Base-by-base conservation (phyloP, 2,113 vertebrate genomes). In the Phrynosoma platyrhinos region DNA sequence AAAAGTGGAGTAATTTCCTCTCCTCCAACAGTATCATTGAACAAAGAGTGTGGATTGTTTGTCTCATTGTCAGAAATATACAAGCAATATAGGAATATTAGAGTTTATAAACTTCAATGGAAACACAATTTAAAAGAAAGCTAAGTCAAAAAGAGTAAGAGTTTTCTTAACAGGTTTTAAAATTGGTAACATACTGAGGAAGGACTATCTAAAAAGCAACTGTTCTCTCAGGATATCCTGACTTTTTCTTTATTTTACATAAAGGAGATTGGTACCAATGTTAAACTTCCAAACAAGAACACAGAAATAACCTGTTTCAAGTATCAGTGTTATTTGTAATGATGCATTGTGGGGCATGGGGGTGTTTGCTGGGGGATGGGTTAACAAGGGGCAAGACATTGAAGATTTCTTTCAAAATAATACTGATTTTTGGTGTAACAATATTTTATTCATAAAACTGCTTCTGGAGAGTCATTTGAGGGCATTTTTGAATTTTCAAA, bases 91-190 rank as follows among this genome's bases (percentile, higher is more conserved):
- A 27, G 23, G 68, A 68, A 47, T 27, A 42, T 27, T 30, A 79
- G 1, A 79, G 20, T 5, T 25, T 52, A 18, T 25, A 79, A 69
- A 69, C 42, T 1, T 79, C 23, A 79, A 55, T 32, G 52, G 18
- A 79, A 55, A 30, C 36, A 32, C 30, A 85, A 52, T 85, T 78
- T 78, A 6, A n/a, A 64, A 85, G 52, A n/a, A 79, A 79, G 27
- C 10, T 16, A 30, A 30, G 5, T 78, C 2, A 66, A 10, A 4
- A 40, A 40, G 23, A 32, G 30, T 68, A 68, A 30, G 42, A 27
- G 40, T 3, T 42, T 4, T 42, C 62, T 32, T 2, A 9, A 36
- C 9, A 47, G 5, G 4, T 47, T 83, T 68, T 47, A n/a, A 69
- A 69, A 83, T 25, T 16, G 32, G 14, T 72, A 84, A 75, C 18